These are phyloP conservation scores for Epicauta chinensis DNA, from an alignment of 1,140 invertebrate genomes.

Conservation along the genomic window DNA sequence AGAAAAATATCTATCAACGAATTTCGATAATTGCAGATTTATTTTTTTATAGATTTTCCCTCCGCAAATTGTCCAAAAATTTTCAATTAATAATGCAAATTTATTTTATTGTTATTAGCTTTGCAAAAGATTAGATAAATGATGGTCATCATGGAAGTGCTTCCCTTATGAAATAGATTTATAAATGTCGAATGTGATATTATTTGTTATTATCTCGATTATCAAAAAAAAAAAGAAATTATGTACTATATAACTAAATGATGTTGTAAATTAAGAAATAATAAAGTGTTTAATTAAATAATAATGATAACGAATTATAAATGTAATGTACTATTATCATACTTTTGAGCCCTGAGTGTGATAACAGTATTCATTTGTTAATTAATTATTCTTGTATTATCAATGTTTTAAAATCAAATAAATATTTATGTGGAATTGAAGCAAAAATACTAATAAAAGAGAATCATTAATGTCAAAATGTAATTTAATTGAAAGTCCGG, in stretches of 20 bases:
- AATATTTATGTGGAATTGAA: no score
- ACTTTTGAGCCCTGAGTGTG: conserved; percentile 19
- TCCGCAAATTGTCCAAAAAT: no score
- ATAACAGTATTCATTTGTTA: conserved; percentile 15
- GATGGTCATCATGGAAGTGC: conserved; percentile 5
- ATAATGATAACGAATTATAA: no score
- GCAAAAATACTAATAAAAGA: no score
- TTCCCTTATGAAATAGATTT: conserved; percentile 4
- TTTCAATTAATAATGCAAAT: conserved; percentile 4
- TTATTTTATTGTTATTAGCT: no score
- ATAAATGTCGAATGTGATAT: conserved; percentile 17
- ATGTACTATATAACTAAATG: no score
- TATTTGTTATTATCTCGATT: background rate
- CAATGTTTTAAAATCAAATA: conserved; percentile 1
- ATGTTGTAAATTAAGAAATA: conserved; percentile 4
- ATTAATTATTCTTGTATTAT: conserved; percentile 1
- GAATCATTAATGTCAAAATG: no score
- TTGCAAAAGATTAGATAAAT: conserved; percentile 5
- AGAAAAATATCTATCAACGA: conserved; percentile 7
- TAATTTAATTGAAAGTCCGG: no score
- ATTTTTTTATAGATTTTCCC: conserved; percentile 5
- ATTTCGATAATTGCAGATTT: background rate
- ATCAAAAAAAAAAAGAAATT: no score
- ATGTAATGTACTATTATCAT: conserved; percentile 4
- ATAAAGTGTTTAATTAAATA: background rate